phyloP scores from a whole-genome alignment of 2,113 vertebrate genomes.

The Excalfactoria chinensis region DNA sequence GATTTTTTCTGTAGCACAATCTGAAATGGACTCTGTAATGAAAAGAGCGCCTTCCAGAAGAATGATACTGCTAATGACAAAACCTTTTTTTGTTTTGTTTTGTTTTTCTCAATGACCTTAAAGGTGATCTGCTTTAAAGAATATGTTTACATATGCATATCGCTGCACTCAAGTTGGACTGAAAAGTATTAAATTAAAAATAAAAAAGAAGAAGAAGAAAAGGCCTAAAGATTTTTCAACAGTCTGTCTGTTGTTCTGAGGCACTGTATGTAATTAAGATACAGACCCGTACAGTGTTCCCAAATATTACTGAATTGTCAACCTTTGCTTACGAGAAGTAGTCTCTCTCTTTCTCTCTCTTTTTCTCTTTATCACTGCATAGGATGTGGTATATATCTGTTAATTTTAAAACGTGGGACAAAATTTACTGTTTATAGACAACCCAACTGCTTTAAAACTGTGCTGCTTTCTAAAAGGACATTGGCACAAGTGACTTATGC shows the following conservation, averaged over 20 bases:
- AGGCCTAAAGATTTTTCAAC: slow-evolving; percentile 77
- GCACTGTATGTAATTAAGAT: slow-evolving; percentile 79
- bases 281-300: slow-evolving; percentile 78
- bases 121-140: slow-evolving; percentile 91
- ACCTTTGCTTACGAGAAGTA: slow-evolving; percentile 88
- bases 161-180: slow-evolving; percentile 90
- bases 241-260: slow-evolving; percentile 79
- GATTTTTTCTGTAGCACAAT: slow-evolving; percentile 90
- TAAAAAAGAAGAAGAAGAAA: not conserved
- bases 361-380: slow-evolving; percentile 80
- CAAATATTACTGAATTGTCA: slow-evolving; percentile 83
- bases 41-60: slow-evolving; percentile 80
- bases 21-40: slow-evolving; percentile 79
- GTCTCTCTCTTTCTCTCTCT: slow-evolving; percentile 72
- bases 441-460: slow-evolving; percentile 81
- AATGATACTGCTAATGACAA: slow-evolving; percentile 79
- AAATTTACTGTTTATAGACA: slow-evolving; percentile 84
- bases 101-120: slow-evolving; percentile 88
- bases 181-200: slow-evolving; percentile 73
- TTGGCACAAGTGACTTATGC: slow-evolving; percentile 86
- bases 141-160: slow-evolving; percentile 99
- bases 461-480: slow-evolving; percentile 88
- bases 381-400: slow-evolving; percentile 87
- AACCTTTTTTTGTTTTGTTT: slow-evolving; percentile 58
- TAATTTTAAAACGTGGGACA: slow-evolving; percentile 83